A percentile compares a stretch with the other conserved stretches of the same genome.
phyloP scores from a whole-genome alignment of 2,888 invertebrate genomes.

The Ectemnius lituratus region DNA sequence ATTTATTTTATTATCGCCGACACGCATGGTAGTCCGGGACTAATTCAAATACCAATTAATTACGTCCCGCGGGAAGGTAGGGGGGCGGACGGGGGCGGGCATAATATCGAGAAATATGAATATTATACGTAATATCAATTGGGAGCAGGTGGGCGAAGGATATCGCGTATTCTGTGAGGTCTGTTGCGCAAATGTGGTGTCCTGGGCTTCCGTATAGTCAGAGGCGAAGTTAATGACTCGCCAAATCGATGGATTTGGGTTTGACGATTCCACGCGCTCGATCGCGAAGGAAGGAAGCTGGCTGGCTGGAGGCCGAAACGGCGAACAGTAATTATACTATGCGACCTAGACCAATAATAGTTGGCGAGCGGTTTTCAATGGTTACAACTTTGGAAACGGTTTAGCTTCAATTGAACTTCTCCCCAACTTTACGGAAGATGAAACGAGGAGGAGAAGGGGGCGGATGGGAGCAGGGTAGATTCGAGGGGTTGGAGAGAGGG shows the following conservation, averaged over 20 bases:
- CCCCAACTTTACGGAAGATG: slow-evolving; percentile 63
- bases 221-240: slow-evolving; percentile 32
- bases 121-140: no score
- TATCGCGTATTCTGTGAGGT: no score
- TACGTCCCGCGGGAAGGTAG: no score
- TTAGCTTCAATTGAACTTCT: slow-evolving; percentile 73
- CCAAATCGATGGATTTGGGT: slow-evolving; percentile 50
- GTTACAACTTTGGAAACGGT: slow-evolving; percentile 69
- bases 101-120: no score
- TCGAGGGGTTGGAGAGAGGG: slow-evolving; percentile 19
- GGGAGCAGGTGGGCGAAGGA: no score
- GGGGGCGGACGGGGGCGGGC: no score
- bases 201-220: background rate
- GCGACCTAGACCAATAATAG: slow-evolving; percentile 71
- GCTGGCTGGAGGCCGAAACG: slow-evolving; percentile 25
- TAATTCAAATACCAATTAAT: no score
- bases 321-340: slow-evolving; percentile 70
- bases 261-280: slow-evolving; percentile 47
- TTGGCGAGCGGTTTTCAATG: slow-evolving; percentile 71
- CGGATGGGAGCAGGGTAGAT: background rate
- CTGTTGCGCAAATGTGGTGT: no score
- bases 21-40: no score
- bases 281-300: slow-evolving; percentile 29
- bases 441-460: slow-evolving; percentile 37
- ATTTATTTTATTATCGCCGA: no score